Evolutionary conservation across 2,888 invertebrate species (phyloP), one percentile per base, ranked within the genome.

Genomic region (Myathropa florea): DNA sequence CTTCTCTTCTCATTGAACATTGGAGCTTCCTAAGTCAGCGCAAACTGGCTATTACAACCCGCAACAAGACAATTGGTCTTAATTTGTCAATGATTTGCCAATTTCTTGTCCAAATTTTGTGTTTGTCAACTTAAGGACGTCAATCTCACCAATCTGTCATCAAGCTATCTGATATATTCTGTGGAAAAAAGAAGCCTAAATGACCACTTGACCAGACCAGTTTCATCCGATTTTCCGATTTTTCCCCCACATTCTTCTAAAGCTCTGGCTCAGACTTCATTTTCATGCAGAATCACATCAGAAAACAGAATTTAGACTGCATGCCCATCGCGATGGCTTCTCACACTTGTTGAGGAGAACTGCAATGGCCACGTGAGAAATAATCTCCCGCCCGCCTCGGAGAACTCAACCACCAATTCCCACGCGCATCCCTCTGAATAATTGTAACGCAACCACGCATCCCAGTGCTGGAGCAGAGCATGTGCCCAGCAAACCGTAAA

Each of bases 391-490:
- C 18, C 53, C 61, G 4, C 23, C 24, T 4, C 46, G 18, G 4
- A 39, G 33, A 57, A 65, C 55, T 21, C 30, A 24, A 39, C 14
- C 55, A 46, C 36, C 63, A 63, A 63, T 78, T 78, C 78, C 78
- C 78, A 78, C 78, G 78, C 70, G 78, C 78, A 78, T 78, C 78
- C 78, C 70, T 63, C n/a, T 64, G 77, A 68, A 77, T 63, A 77
- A 77, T 76, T 67, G 59, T 76, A 77, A 68, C 67, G 55, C 67
- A 46, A 65, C 53, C 76, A 72, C 79, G 79, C 79, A 80, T 80
- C 79, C 64, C 21, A 63, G 28, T 18, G 10, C 28, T 46, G 18
- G 21, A n/a, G 70, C 61, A 61, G 55, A 60, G 30, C 68, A 36
- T 63, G 75, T 68, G 68, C 24, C 63, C 75, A 81, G 36, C 75